phyloP scores from a whole-genome alignment of 2,113 vertebrate species.

The Macrotus californicus region DNA sequence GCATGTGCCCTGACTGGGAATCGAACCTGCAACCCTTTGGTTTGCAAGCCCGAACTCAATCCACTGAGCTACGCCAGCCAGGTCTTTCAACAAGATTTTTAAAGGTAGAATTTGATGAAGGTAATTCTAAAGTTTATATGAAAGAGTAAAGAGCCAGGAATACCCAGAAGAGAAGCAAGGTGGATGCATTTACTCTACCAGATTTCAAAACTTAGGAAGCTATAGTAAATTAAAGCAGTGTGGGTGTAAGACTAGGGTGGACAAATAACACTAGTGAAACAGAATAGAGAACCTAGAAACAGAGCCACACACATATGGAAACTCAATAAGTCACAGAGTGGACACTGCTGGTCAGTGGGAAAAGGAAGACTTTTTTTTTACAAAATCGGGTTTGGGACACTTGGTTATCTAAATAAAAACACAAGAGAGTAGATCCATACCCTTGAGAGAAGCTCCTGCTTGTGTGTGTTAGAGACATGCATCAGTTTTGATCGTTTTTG shows the following conservation, averaged over 20 bases:
- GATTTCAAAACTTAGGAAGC: background rate
- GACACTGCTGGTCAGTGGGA: background rate
- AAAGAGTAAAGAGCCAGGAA: background rate
- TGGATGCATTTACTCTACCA: background rate
- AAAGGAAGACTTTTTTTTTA: background rate
- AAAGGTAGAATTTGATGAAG: slow-evolving; percentile 21
- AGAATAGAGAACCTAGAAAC: background rate
- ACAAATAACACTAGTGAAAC: background rate
- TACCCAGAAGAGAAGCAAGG: background rate
- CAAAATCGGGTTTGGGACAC: background rate
- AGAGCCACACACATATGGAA: background rate
- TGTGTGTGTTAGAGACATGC: background rate
- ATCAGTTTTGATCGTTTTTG: background rate
- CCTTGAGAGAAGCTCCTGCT: background rate
- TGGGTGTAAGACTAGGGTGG: background rate
- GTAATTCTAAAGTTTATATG: slow-evolving; percentile 17
- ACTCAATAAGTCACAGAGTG: background rate
- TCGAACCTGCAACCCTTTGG: background rate
- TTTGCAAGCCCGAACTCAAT: background rate
- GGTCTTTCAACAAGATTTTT: background rate
- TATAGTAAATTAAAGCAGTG: background rate
- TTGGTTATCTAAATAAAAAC: slow-evolving; percentile 4
- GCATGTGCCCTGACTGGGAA: background rate
- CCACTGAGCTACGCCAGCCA: background rate
- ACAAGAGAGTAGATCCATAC: background rate